Conservation (phyloP, 2,797 vertebrate genomes). For the Gambusia yucatana region DNA sequence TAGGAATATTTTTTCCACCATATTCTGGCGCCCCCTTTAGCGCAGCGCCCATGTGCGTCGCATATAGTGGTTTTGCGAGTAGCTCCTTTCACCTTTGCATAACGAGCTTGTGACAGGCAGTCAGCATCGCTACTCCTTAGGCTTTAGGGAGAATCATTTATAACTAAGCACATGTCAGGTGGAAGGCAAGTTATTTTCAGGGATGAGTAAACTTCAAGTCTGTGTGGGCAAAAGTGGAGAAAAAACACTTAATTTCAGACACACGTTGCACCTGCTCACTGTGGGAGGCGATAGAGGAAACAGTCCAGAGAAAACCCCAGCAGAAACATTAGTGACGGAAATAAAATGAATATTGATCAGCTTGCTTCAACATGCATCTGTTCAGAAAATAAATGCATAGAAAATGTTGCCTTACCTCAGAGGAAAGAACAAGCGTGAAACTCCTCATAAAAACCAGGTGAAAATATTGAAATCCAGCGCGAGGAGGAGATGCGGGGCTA, state of each 20-base stretch:
- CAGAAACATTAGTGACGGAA: neutral
- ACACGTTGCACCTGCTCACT: slow-evolving; percentile 57
- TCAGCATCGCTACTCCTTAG: slow-evolving; percentile 62
- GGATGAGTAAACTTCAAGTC: slow-evolving; percentile 60
- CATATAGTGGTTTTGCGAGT: neutral
- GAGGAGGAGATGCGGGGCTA: slow-evolving; percentile 59
- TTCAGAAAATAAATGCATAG: slow-evolving; percentile 22
- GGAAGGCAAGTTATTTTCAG: slow-evolving; percentile 63
- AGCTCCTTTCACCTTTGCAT: slow-evolving; percentile 68
- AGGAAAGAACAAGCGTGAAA: slow-evolving; percentile 62
- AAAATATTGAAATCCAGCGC: slow-evolving; percentile 66
- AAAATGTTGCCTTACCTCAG: slow-evolving; percentile 64
- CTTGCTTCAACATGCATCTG: slow-evolving; percentile 11
- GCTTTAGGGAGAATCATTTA: slow-evolving; percentile 47
- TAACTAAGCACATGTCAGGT: slow-evolving; percentile 59
- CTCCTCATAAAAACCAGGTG: slow-evolving; percentile 73
- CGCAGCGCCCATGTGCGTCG: no score
- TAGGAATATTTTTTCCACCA: no score
- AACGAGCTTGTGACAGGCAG: slow-evolving; percentile 60
- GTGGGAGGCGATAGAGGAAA: slow-evolving; percentile 26
- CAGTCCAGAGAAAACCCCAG: neutral
- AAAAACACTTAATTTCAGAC: slow-evolving; percentile 24
- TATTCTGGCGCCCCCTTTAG: no score
- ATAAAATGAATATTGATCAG: neutral
- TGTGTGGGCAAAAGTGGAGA: slow-evolving; percentile 37